Conservation (phyloP, 2,888 invertebrate species). For the Phytoseiulus persimilis region DNA sequence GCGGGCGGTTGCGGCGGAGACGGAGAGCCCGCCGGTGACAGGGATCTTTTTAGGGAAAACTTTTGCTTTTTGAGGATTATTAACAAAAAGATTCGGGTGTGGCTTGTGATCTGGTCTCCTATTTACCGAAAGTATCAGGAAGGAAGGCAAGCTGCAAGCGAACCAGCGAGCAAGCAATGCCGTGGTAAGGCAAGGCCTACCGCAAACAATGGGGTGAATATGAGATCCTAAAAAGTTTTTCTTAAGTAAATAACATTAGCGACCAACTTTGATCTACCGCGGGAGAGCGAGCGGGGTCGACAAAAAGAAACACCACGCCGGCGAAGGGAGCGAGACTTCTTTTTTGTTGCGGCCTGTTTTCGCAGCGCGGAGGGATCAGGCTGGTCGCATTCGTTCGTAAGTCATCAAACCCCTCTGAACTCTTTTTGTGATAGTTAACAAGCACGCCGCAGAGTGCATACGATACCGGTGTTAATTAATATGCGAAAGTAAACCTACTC, state of each 20-base stretch:
- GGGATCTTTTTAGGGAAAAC: conserved; percentile 28
- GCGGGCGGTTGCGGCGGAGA: too few relatives aligned
- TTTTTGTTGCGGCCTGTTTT: neutral
- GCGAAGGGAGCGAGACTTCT: neutral
- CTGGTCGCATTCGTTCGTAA: neutral
- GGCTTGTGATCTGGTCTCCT: neutral
- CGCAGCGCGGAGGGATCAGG: neutral
- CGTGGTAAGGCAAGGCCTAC: neutral
- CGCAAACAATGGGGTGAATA: conserved; percentile 29
- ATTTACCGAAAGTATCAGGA: neutral
- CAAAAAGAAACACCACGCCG: neutral
- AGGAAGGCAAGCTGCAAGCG: neutral
- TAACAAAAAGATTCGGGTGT: conserved; percentile 22
- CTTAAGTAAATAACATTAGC: conserved; percentile 36
- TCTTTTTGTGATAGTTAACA: neutral
- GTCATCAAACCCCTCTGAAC: neutral
- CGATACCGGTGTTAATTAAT: conserved; percentile 24
- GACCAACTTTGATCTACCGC: conserved; percentile 31
- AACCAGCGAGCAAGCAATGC: neutral
- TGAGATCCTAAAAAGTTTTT: conserved; percentile 33
- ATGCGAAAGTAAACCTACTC: conserved; percentile 29
- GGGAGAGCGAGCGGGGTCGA: neutral
- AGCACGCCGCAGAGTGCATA: neutral
- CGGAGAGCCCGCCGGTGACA: neutral
- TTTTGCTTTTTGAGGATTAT: conserved; percentile 35